These are phyloP conservation scores for Simalia tracyae DNA, from an alignment of 2,797 vertebrate genomes.

Conservation along the genomic window DNA sequence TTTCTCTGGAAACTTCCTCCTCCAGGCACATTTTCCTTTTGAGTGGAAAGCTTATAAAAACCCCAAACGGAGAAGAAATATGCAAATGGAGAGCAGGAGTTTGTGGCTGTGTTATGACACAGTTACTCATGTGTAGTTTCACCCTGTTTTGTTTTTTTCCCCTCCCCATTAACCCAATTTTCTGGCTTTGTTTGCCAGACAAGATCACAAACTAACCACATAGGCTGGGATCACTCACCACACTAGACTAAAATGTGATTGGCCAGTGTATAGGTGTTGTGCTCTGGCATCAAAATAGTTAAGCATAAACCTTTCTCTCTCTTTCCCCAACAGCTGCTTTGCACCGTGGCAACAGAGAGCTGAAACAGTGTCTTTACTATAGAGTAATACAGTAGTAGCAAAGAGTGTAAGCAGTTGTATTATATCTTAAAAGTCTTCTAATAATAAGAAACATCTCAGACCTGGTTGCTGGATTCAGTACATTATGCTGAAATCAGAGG, in stretches of 20 bases:
- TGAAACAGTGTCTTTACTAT: neutral
- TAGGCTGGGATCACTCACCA: neutral
- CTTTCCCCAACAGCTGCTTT: neutral
- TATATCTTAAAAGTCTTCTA: slow-evolving; percentile 39
- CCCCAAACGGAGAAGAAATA: no score
- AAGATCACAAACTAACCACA: neutral
- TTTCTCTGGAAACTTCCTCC: neutral
- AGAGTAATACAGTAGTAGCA: neutral
- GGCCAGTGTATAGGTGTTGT: neutral
- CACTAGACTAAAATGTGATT: neutral
- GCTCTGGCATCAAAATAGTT: neutral
- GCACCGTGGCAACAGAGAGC: neutral
- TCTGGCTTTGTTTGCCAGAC: neutral
- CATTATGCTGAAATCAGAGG: slow-evolving; percentile 55
- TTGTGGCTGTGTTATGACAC: neutral
- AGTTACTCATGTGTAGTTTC: neutral
- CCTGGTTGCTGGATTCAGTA: slow-evolving; percentile 39
- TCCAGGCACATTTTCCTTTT: neutral
- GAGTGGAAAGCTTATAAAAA: neutral
- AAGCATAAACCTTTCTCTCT: neutral
- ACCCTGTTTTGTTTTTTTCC: neutral
- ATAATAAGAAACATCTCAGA: slow-evolving; percentile 5
- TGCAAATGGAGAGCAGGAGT: neutral
- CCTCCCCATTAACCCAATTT: neutral
- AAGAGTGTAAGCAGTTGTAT: slow-evolving; percentile 44